Base-by-base conservation (phyloP, 2,888 invertebrate species). In the Shargacucullia verbasci region DNA sequence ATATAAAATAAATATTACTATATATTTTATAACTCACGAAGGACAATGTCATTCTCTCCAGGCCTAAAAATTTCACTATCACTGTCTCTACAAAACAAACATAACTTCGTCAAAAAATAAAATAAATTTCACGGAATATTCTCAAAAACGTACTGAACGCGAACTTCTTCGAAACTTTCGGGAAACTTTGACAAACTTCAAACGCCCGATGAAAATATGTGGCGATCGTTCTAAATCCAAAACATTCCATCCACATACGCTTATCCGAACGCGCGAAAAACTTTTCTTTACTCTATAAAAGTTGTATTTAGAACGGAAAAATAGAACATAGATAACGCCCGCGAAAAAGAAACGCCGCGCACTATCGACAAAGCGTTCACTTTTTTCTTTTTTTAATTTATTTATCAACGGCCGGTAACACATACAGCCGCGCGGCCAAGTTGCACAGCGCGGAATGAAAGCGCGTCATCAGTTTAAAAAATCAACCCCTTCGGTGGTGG, bases 401-500 rank as follows among this genome's bases (percentile, higher is more conserved):
- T 92, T 92, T 92, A 92, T 91, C 90, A 84, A 84, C 87, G 86
- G 81, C 78, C 85, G 84, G 85, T 84, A 79, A 88, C 90, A 89
- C 91, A 90, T 90, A 93, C 93, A 92, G 88, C 93, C 92, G 92
- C 91, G 91, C 94, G 89, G 88, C 87, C 86, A 90, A 94, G 90
- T 93, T 93, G 94, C 94, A 92, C 90, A 88, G 89, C 91, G 92
- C 92, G 90, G 93, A 94, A 94, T 94, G 94, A 92, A 94, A 93
- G 94, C 94, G 94, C 94, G 94, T 94, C 94, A 94, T 94, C 94
- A 94, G 94, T 94, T 94, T 94, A 94, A 94, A 94, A 94, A 94
- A 94, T 94, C 94, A 94, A 94, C 94, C 93, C 94, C 93, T 92
- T 94, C 80, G 85, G 88, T 88, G 92, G 91, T 87, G 91, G 91